A percentile compares a stretch with the other conserved stretches of the same genome.
Evolutionary conservation across 2,797 vertebrate species (phyloP).

Genomic region (Spondyliosoma cantharus): DNA sequence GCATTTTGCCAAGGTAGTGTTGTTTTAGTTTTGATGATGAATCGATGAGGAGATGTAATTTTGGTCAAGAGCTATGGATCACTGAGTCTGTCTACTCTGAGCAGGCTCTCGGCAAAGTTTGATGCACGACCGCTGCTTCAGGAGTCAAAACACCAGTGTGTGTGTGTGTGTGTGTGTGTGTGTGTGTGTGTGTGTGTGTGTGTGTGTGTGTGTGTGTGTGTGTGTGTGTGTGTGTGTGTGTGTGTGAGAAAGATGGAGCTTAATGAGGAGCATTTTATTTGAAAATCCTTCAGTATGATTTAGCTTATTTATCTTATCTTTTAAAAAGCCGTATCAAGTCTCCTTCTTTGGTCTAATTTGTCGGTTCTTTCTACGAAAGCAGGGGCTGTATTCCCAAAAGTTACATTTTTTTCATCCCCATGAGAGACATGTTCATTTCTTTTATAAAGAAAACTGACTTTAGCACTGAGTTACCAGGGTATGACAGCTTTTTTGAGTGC

Average conservation of each 20-base stretch:
- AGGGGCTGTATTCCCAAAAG: slow-evolving; percentile 6
- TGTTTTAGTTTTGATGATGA: slow-evolving; percentile 58
- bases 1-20: slow-evolving; percentile 50
- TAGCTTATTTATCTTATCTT: slow-evolving; percentile 10
- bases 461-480: slow-evolving; percentile 15
- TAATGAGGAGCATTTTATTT: not conserved
- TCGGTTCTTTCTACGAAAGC: slow-evolving; percentile 8
- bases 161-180: not conserved
- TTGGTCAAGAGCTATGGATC: slow-evolving; percentile 66
- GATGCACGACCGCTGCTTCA: slow-evolving; percentile 53
- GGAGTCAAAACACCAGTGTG: slow-evolving; percentile 33
- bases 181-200: not conserved
- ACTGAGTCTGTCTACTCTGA: slow-evolving; percentile 52
- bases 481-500: slow-evolving; percentile 54
- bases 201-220: not conserved
- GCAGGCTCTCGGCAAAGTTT: slow-evolving; percentile 50
- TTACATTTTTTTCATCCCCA: slow-evolving; percentile 22
- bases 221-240: not conserved
- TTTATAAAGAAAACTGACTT: slow-evolving; percentile 21
- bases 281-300: slow-evolving; percentile 11
- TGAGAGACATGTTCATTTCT: slow-evolving; percentile 33
- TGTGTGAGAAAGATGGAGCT: not conserved
- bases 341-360: slow-evolving; percentile 6
- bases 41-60: slow-evolving; percentile 48
- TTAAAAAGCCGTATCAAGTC: slow-evolving; percentile 6